phyloP scores from a whole-genome alignment of 2,888 invertebrate species.

The Drosophila villosipedis region DNA sequence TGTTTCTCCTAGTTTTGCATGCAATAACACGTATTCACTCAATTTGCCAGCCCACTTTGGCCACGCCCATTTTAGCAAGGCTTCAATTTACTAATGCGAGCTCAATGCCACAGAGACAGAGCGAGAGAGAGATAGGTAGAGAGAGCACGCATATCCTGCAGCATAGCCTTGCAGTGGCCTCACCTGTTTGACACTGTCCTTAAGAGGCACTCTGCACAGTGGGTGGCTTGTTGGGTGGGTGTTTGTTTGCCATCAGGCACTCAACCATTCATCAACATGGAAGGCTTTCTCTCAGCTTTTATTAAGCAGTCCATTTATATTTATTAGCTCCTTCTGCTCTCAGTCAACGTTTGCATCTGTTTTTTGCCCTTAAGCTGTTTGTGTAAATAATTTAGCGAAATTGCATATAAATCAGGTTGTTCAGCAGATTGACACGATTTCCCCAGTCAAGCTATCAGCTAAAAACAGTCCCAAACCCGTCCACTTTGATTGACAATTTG shows the following conservation, averaged over 20 bases:
- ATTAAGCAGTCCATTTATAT: slow-evolving; percentile 26
- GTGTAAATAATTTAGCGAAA: neutral
- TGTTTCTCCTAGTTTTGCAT: neutral
- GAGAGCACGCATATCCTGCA: slow-evolving; percentile 12
- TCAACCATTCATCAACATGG: neutral
- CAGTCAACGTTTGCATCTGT: neutral
- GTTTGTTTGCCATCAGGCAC: neutral
- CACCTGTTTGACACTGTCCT: slow-evolving; percentile 22
- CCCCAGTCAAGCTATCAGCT: neutral
- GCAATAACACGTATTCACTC: neutral
- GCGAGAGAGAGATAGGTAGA: neutral
- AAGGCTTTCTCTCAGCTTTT: slow-evolving; percentile 14
- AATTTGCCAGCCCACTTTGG: neutral
- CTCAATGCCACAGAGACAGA: slow-evolving; percentile 30
- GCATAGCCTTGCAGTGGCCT: slow-evolving; percentile 32
- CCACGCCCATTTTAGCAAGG: neutral
- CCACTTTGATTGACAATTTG: slow-evolving; percentile 54
- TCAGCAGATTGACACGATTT: slow-evolving; percentile 30
- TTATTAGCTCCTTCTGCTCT: slow-evolving; percentile 6
- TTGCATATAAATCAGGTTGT: neutral
- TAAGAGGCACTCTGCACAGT: slow-evolving; percentile 16
- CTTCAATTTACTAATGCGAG: slow-evolving; percentile 48
- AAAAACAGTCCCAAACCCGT: neutral
- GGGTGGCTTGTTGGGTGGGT: neutral
- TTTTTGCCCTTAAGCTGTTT: neutral